These are phyloP conservation scores for Mobula birostris DNA, from an alignment of 2,113 vertebrate genomes.

Conservation along the genomic window DNA sequence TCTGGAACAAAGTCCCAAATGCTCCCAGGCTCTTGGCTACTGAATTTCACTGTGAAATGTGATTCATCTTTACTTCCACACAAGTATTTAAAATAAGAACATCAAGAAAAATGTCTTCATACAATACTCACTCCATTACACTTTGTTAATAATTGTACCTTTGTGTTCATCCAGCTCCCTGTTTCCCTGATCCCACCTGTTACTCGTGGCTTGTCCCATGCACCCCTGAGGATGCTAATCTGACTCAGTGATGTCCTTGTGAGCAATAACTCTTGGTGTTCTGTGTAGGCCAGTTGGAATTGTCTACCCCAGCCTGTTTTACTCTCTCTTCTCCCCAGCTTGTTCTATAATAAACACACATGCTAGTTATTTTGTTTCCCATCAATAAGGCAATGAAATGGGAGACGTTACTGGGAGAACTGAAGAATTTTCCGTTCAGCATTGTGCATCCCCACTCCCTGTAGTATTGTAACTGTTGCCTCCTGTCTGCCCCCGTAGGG, in stretches of 20 bases:
- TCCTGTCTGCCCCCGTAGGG: conserved; percentile 54
- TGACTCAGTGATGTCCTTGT: background rate
- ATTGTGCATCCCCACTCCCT: too few relatives aligned
- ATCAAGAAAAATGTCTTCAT: too few relatives aligned
- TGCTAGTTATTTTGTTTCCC: background rate
- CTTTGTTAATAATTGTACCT: background rate
- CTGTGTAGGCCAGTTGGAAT: background rate
- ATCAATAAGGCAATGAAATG: background rate
- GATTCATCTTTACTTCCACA: too few relatives aligned
- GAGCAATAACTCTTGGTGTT: too few relatives aligned
- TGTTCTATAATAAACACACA: background rate
- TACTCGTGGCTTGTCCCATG: background rate
- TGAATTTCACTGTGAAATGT: background rate
- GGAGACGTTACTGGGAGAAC: background rate
- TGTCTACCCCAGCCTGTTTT: background rate
- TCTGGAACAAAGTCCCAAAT: background rate
- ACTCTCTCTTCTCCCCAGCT: background rate
- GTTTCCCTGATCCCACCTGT: too few relatives aligned
- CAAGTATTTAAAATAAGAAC: too few relatives aligned
- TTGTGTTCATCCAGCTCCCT: background rate
- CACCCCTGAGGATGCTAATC: background rate
- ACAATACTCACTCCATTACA: background rate
- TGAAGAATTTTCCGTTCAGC: too few relatives aligned
- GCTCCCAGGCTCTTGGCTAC: background rate
- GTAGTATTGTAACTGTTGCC: background rate